Evolutionary conservation across 1,140 invertebrate species (phyloP), one percentile per base, ranked within the genome.

Genomic region (Dinoponera quadriceps): DNA sequence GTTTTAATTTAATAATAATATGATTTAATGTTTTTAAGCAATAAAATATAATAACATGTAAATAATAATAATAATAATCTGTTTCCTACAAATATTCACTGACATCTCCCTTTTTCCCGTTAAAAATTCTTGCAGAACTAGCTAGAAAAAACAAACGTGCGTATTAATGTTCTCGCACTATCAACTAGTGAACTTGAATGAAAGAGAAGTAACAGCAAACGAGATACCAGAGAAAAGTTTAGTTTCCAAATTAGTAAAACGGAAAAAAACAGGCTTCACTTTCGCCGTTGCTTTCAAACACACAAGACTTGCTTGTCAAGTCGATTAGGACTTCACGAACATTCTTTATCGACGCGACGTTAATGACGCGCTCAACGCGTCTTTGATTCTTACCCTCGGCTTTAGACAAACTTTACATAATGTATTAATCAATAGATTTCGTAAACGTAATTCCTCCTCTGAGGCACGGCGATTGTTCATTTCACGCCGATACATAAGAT

Each of bases 181-280:
- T 48, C 13, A 29, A 29, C 13, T n/a, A 1, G 13, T 4, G 14
- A 38, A 69, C 22, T 20, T 20, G 18, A 57, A 54, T 20, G 18
- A 51, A 48, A 44, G 55, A 55, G n/a, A 13, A 44, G 4, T n/a
- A 4, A n/a, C n/a, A 4, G 7, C 5, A 18, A 55, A n/a, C 65
- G 63, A 59, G 27, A 54, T 13, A 69, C 69, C 44, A 33, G 33
- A 62, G 65, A 81, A 81, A 57, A 71, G 22, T 27, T 20, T 44
- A 68, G 80, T 51, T 66, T 66, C 77, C 62, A 84, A 89, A 89
- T 87, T 82, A 74, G 87, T 60, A 44, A 85, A 87, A 69, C 75
- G 82, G 88, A 89, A 44, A 89, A 60, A 66, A 84, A 86, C 82
- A 18, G 48, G 87, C 49, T 85, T 63, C 78, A 75, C 88, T 87